These are phyloP conservation scores for Sclerurus mexicanus DNA, from an alignment of 2,113 vertebrate genomes.

Conservation along the genomic window DNA sequence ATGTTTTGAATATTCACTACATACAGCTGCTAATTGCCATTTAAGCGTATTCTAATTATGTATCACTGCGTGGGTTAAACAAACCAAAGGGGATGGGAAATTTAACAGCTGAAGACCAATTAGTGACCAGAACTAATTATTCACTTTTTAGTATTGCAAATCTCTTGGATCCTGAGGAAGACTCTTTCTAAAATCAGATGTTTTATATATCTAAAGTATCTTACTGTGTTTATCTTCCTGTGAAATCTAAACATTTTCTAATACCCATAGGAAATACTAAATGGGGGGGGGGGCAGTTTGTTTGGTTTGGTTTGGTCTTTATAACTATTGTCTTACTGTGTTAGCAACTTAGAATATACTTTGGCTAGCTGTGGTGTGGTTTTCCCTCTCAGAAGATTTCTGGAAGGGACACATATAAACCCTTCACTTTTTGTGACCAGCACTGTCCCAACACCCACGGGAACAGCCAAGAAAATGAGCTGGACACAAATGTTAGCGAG, in stretches of 20 bases:
- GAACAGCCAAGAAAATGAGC: background rate
- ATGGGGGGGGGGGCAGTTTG: rapidly evolving
- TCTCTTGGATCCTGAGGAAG: background rate
- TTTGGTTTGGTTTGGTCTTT: background rate
- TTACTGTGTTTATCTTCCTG: background rate
- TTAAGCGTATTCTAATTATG: background rate
- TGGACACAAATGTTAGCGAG: background rate
- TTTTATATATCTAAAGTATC: background rate
- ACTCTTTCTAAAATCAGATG: background rate
- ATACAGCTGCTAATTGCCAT: background rate
- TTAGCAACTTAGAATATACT: background rate
- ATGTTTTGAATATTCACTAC: background rate
- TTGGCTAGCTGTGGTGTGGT: background rate
- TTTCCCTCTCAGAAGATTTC: background rate
- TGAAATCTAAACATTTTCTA: background rate
- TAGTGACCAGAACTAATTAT: background rate
- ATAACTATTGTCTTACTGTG: background rate
- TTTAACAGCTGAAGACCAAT: background rate
- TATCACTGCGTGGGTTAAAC: background rate
- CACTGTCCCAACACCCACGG: background rate
- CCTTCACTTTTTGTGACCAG: background rate
- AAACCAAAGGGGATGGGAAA: background rate
- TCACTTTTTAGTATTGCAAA: background rate
- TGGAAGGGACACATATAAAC: background rate
- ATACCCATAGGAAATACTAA: background rate